Evolutionary conservation across 1,140 invertebrate species (phyloP).

Genomic region (Thalassaphorura encarpata): DNA sequence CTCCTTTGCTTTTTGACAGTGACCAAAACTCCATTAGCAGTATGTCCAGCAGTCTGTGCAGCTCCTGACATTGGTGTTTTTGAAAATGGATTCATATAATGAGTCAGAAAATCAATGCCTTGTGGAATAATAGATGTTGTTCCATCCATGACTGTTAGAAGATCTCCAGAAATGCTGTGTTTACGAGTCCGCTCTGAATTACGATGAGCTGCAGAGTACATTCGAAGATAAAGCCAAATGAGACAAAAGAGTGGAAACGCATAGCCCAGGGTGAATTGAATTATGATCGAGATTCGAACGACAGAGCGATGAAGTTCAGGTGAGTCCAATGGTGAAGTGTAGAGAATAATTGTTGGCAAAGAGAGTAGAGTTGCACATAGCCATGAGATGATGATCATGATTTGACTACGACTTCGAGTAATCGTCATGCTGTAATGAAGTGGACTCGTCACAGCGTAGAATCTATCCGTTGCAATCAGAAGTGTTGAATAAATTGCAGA

Average conservation of each 20-base stretch:
- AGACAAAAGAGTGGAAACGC: slow-evolving; percentile 44
- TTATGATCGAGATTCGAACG: slow-evolving; percentile 31
- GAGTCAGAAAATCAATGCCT: slow-evolving; percentile 32
- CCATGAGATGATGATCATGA: slow-evolving; percentile 40
- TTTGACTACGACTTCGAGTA: slow-evolving; percentile 40
- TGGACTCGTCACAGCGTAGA: slow-evolving; percentile 46
- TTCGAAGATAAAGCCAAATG: slow-evolving; percentile 46
- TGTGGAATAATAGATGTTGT: slow-evolving; percentile 29
- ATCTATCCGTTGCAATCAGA: slow-evolving; percentile 45
- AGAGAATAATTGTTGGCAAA: slow-evolving; percentile 27
- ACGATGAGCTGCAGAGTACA: slow-evolving; percentile 46
- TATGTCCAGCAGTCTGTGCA: slow-evolving; percentile 7
- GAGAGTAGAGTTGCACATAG: slow-evolving; percentile 37
- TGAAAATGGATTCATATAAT: slow-evolving; percentile 32
- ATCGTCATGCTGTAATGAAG: slow-evolving; percentile 46
- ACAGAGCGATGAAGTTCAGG: slow-evolving; percentile 16
- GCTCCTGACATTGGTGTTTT: slow-evolving; percentile 32
- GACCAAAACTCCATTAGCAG: slow-evolving; percentile 24
- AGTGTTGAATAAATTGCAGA: slow-evolving; percentile 42
- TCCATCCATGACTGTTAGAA: slow-evolving; percentile 31
- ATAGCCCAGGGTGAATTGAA: slow-evolving; percentile 39
- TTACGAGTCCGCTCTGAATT: slow-evolving; percentile 46
- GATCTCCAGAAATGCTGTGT: slow-evolving; percentile 42
- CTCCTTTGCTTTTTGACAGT: slow-evolving; percentile 30
- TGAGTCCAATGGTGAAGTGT: slow-evolving; percentile 4